Percentiles rank a stretch among this genome's conserved stretches.
Conservation (phyloP, 2,888 invertebrate genomes). For the Epirrhoe alternata region DNA sequence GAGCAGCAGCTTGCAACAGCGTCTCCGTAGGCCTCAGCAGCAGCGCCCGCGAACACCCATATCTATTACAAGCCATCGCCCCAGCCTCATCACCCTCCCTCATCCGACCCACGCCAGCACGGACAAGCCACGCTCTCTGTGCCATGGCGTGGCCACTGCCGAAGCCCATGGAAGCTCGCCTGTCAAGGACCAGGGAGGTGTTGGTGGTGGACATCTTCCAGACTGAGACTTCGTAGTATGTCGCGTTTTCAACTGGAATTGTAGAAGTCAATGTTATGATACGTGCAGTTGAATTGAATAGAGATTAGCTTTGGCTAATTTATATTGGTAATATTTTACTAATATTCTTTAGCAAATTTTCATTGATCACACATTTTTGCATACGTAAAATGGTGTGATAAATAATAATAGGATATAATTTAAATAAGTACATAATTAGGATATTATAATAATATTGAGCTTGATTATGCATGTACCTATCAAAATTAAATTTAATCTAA, state of each 20-base stretch:
- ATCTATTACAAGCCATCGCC: slow-evolving; percentile 76
- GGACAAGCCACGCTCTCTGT: slow-evolving; percentile 62
- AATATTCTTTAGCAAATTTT: too few species aligned
- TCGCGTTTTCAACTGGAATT: slow-evolving; percentile 76
- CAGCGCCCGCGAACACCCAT: slow-evolving; percentile 72
- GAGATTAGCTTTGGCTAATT: neutral
- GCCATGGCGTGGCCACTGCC: slow-evolving; percentile 68
- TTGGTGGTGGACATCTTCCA: slow-evolving; percentile 78
- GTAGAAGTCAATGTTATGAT: neutral
- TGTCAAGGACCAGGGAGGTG: slow-evolving; percentile 68
- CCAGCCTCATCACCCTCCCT: slow-evolving; percentile 73
- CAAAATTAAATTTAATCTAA: too few species aligned
- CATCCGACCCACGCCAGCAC: slow-evolving; percentile 66
- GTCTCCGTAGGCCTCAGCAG: slow-evolving; percentile 72
- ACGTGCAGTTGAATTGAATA: neutral
- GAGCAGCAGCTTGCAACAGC: slow-evolving; percentile 65
- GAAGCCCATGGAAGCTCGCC: slow-evolving; percentile 71
- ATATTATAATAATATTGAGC: too few species aligned
- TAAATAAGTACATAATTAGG: too few species aligned
- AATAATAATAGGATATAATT: too few species aligned
- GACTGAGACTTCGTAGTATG: slow-evolving; percentile 77
- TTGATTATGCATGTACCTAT: too few species aligned
- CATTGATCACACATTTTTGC: too few species aligned
- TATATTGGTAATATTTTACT: too few species aligned
- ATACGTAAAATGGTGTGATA: too few species aligned